Conservation (phyloP, 2,888 invertebrate species). For the Oscheius sp. region DNA sequence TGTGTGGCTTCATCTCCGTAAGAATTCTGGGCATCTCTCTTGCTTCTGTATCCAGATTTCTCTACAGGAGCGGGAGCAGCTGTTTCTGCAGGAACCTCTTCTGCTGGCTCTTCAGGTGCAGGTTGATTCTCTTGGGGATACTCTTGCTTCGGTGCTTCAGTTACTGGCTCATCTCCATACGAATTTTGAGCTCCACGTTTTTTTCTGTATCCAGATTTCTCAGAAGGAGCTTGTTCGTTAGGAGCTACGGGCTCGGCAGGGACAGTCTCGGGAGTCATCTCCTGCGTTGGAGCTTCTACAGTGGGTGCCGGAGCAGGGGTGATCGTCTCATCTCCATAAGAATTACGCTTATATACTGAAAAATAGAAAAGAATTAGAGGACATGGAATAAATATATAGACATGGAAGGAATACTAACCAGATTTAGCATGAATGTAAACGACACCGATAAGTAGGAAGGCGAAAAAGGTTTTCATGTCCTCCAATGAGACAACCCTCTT, state of each 20-base stretch:
- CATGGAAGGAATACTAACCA: not conserved
- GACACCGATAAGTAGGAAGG: not conserved
- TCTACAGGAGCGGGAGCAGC: slow-evolving; percentile 33
- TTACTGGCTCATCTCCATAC: slow-evolving; percentile 52
- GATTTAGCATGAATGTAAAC: not conserved
- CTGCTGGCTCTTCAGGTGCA: slow-evolving; percentile 33
- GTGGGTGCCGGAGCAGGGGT: not conserved
- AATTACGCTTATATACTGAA: slow-evolving; percentile 47
- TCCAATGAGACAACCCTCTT: slow-evolving; percentile 4
- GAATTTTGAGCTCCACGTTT: slow-evolving; percentile 45
- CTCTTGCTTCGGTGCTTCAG: slow-evolving; percentile 16
- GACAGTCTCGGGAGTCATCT: slow-evolving; percentile 28
- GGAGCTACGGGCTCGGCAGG: slow-evolving; percentile 37
- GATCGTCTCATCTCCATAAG: slow-evolving; percentile 50
- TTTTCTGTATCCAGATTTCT: slow-evolving; percentile 43
- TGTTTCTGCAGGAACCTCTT: slow-evolving; percentile 33
- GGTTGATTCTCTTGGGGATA: not conserved
- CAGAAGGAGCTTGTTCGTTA: slow-evolving; percentile 32
- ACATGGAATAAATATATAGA: not conserved
- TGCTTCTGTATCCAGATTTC: slow-evolving; percentile 28
- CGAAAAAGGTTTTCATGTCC: slow-evolving; percentile 7
- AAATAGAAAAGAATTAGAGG: not conserved
- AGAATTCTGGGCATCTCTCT: slow-evolving; percentile 39
- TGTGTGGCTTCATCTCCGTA: slow-evolving; percentile 49
- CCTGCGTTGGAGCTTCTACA: slow-evolving; percentile 30